A percentile compares a stretch with the other conserved stretches of the same genome.
phyloP scores from a whole-genome alignment of 2,797 vertebrate genomes.

The Myotis vivesi region DNA sequence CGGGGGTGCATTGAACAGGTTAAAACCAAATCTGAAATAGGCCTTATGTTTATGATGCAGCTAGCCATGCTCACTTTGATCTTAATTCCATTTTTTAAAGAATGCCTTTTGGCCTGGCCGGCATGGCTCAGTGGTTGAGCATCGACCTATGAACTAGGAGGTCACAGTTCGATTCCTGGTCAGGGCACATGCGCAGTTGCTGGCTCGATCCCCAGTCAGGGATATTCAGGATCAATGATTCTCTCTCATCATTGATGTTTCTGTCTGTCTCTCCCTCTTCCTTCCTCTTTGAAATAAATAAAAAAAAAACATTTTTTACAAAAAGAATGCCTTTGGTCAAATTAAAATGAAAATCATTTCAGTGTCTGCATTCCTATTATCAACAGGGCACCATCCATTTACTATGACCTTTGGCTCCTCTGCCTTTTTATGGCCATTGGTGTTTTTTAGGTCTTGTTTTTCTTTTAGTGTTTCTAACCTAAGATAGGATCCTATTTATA shows the following conservation, averaged over 20 bases:
- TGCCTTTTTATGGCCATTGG: background rate
- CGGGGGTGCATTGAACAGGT: background rate
- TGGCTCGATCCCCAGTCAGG: no score
- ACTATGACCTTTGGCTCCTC: background rate
- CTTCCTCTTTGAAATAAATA: no score
- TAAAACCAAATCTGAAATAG: background rate
- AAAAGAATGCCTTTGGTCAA: background rate
- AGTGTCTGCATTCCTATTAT: background rate
- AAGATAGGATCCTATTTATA: background rate
- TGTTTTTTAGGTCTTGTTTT: background rate
- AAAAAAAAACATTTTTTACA: background rate
- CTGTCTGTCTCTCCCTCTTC: no score
- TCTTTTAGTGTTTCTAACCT: background rate
- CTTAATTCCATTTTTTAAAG: background rate
- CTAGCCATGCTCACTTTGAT: background rate
- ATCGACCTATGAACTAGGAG: no score
- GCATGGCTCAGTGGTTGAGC: no score
- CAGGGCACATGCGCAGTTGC: no score
- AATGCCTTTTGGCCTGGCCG: background rate
- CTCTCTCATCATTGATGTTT: no score
- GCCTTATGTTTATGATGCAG: background rate
- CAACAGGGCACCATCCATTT: background rate
- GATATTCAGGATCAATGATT: no score
- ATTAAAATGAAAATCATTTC: background rate
- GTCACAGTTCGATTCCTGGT: no score